These are phyloP conservation scores for Drosophila serrata DNA, from an alignment of 1,140 invertebrate species.

Conservation along the genomic window DNA sequence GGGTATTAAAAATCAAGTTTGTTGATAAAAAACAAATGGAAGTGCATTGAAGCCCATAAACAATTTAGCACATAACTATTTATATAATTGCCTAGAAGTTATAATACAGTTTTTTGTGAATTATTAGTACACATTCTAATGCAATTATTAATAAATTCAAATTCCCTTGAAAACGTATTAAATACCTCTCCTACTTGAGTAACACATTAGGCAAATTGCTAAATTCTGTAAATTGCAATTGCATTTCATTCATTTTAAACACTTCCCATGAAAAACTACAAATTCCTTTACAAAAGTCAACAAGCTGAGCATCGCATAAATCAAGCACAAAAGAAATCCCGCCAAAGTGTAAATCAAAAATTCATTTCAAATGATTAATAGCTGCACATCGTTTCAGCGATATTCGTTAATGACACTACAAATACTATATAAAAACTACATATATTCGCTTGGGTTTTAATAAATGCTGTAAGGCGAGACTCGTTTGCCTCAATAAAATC, in stretches of 20 bases:
- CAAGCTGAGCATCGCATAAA: conserved; percentile 61
- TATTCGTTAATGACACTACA: conserved; percentile 77
- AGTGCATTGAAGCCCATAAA: conserved; percentile 14
- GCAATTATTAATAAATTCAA: neutral
- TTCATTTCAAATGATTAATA: conserved; percentile 79
- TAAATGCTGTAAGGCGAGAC: conserved; percentile 43
- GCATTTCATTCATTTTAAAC: conserved; percentile 74
- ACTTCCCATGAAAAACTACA: conserved; percentile 42
- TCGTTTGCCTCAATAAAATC: conserved; percentile 77
- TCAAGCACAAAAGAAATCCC: conserved; percentile 72
- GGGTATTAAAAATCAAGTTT: conserved; percentile 45
- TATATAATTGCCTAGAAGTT: neutral
- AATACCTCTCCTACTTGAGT: neutral
- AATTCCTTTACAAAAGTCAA: conserved; percentile 30
- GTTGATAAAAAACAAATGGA: conserved; percentile 21
- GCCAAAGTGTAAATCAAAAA: conserved; percentile 49
- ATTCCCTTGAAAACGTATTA: neutral
- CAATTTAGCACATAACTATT: conserved; percentile 19
- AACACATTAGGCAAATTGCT: conserved; percentile 6
- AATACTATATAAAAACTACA: conserved; percentile 22
- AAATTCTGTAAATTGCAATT: conserved; percentile 21
- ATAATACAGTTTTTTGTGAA: no score
- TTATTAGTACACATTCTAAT: no score
- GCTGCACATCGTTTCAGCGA: conserved; percentile 63
- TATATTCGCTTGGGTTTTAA: conserved; percentile 18